phyloP scores from a whole-genome alignment of 2,888 invertebrate species.

The Euclidia mi region DNA sequence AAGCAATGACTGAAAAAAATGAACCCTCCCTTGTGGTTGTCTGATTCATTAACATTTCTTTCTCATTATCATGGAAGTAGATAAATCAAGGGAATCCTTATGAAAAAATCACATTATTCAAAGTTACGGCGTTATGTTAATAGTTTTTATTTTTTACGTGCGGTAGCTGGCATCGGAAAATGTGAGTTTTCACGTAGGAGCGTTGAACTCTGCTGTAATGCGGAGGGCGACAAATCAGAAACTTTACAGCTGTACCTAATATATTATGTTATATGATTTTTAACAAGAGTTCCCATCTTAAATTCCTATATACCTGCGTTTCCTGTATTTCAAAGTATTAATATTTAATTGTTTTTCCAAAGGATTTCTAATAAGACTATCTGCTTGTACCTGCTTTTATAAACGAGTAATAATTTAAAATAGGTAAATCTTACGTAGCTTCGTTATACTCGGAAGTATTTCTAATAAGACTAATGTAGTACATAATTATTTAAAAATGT shows the following conservation, averaged over 20 bases:
- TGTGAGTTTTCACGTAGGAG: slow-evolving; percentile 57
- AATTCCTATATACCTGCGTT: no score
- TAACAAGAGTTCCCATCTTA: no score
- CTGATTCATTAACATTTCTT: slow-evolving; percentile 23
- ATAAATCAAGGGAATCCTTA: slow-evolving; percentile 17
- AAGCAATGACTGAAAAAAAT: slow-evolving; percentile 4
- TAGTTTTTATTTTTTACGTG: slow-evolving; percentile 27
- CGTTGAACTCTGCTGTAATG: slow-evolving; percentile 73
- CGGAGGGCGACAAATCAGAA: slow-evolving; percentile 31
- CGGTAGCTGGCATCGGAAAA: slow-evolving; percentile 49
- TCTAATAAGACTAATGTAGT: no score
- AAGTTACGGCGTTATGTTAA: slow-evolving; percentile 16
- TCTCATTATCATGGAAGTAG: slow-evolving; percentile 17
- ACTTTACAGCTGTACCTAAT: slow-evolving; percentile 1
- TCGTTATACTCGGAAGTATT: no score
- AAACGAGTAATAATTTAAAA: no score
- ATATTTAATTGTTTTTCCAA: no score
- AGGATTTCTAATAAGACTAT: no score
- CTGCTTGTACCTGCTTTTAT: no score
- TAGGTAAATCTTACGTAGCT: no score
- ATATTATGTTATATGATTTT: no score
- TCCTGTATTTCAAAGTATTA: no score
- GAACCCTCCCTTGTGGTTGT: slow-evolving; percentile 33
- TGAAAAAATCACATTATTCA: slow-evolving; percentile 18
- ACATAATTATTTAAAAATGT: no score